phyloP scores from a whole-genome alignment of 2,797 vertebrate genomes.

The Silurus lanzhouensis region DNA sequence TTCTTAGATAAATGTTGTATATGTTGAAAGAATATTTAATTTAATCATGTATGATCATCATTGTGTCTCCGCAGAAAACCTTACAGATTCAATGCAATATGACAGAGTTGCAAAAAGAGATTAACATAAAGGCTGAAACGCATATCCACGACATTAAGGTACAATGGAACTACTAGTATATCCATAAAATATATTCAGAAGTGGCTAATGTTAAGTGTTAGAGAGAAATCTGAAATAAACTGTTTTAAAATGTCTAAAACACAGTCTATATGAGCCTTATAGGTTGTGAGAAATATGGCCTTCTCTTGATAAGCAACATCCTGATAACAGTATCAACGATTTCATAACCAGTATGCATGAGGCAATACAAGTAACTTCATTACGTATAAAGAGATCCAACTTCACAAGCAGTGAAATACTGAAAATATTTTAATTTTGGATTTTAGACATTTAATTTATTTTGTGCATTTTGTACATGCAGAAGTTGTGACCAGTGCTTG shows the following conservation, averaged over 20 bases:
- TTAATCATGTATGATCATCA: background rate
- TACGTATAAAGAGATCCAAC: background rate
- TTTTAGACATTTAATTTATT: background rate
- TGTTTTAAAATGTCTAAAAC: background rate
- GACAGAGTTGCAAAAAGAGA: slow-evolving; percentile 39
- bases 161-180: background rate
- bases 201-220: background rate
- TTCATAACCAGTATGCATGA: background rate
- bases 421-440: background rate
- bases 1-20: background rate
- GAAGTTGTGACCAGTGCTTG: background rate
- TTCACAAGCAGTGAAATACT: background rate
- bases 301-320: background rate
- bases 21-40: background rate
- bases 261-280: background rate
- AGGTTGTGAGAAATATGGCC: background rate
- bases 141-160: slow-evolving; percentile 52
- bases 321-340: background rate
- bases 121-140: slow-evolving; percentile 35
- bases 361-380: too few species aligned
- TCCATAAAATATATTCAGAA: background rate
- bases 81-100: slow-evolving; percentile 45
- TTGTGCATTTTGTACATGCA: background rate
- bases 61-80: background rate
- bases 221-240: background rate